These are phyloP conservation scores for Catostomus latipinnis DNA, from an alignment of 2,797 vertebrate species.

Conservation along the genomic window DNA sequence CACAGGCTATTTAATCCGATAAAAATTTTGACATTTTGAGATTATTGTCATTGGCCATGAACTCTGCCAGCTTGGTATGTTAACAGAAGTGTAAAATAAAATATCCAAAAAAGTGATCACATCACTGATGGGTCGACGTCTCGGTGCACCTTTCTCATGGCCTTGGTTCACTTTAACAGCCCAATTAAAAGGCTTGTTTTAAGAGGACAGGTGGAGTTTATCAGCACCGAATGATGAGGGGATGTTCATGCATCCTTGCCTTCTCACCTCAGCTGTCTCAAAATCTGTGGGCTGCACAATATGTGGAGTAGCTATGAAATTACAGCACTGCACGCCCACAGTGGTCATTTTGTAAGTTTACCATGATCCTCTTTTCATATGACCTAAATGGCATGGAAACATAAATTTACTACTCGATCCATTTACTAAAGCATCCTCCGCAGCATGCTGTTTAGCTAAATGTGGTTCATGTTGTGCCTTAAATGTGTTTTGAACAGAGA, in stretches of 20 bases:
- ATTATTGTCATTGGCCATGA: too few relatives aligned
- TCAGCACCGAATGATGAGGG: constrained; percentile 1
- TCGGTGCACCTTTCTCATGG: too few relatives aligned
- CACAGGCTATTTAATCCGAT: too few relatives aligned
- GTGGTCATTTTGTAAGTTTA: too few relatives aligned
- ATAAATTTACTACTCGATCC: too few relatives aligned
- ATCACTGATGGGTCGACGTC: too few relatives aligned
- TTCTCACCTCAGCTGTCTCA: neutral
- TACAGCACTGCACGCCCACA: neutral
- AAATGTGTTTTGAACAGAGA: neutral
- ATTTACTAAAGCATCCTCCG: too few relatives aligned
- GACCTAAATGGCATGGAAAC: neutral
- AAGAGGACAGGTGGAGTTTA: constrained; percentile 49
- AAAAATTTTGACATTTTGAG: too few relatives aligned
- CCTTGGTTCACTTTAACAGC: neutral
- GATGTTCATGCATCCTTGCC: neutral
- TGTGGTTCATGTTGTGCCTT: too few relatives aligned
- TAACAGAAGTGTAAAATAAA: too few relatives aligned
- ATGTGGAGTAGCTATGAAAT: neutral
- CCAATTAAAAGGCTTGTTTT: constrained; percentile 14
- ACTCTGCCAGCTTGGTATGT: too few relatives aligned
- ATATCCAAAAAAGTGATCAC: too few relatives aligned
- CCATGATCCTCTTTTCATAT: neutral
- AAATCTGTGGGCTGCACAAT: constrained; percentile 24
- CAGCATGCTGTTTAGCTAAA: neutral